A percentile compares a stretch with the other conserved stretches of the same genome.
Conservation (phyloP, 35 echinoderm and acorn worm genomes). For the Diadema setosum region DNA sequence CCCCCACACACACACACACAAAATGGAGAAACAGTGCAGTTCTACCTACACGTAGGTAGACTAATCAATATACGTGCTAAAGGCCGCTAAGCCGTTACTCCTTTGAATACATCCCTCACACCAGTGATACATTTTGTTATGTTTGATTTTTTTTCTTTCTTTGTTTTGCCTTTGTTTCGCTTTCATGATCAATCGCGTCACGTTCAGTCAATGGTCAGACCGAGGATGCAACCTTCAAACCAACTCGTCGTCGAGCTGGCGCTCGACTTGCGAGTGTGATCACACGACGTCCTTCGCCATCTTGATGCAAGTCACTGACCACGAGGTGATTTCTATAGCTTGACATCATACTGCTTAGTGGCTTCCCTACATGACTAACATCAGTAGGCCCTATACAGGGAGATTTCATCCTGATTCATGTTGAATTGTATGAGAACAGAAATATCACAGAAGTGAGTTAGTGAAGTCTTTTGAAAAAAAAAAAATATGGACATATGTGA, state of each 20-base stretch:
- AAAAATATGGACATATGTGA: neutral
- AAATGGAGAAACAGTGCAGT: neutral
- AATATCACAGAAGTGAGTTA: neutral
- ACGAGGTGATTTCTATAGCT: neutral
- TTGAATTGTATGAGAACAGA: neutral
- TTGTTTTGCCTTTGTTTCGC: neutral
- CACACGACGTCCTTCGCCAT: constrained; percentile 45
- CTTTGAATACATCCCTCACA: neutral
- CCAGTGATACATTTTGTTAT: neutral
- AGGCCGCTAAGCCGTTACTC: neutral
- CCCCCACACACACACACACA: too few species aligned
- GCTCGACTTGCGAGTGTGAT: neutral
- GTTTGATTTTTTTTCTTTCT: neutral
- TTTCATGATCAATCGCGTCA: neutral
- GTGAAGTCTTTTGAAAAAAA: neutral
- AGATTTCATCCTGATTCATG: neutral
- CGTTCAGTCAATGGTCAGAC: neutral
- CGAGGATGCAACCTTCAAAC: neutral
- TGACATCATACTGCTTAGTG: too few species aligned
- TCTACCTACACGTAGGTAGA: neutral
- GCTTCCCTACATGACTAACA: neutral
- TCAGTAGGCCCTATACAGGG: neutral
- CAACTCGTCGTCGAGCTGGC: neutral
- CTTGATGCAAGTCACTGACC: constrained; percentile 32
- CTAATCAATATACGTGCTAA: neutral